These are phyloP conservation scores for Onthophagus taurus DNA, from an alignment of 1,140 invertebrate species.

Conservation along the genomic window DNA sequence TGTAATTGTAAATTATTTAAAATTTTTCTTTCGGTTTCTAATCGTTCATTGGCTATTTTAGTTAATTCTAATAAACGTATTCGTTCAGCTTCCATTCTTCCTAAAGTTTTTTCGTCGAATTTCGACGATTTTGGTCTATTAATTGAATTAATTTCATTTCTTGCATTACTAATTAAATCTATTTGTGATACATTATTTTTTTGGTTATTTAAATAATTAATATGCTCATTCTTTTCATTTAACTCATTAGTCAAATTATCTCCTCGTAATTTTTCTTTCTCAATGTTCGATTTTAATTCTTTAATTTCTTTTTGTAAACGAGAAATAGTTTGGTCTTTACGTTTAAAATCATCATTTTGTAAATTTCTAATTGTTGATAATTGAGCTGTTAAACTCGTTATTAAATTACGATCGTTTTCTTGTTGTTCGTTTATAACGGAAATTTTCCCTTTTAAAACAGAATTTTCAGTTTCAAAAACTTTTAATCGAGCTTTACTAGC, in stretches of 20 bases:
- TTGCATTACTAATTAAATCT: not conserved
- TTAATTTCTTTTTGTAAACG: constrained; percentile 19
- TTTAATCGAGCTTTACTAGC: constrained; percentile 44
- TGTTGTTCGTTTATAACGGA: constrained; percentile 13
- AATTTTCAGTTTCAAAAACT: constrained; percentile 46
- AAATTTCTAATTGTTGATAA: constrained; percentile 14
- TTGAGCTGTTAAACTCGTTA: constrained; percentile 43
- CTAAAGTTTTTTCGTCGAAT: constrained; percentile 2
- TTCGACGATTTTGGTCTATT: too few relatives aligned
- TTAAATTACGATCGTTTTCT: constrained; percentile 27
- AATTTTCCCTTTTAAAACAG: constrained; percentile 36
- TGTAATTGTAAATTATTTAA: constrained; percentile 22
- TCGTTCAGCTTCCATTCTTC: constrained; percentile 44
- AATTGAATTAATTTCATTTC: too few relatives aligned
- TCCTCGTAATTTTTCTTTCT: constrained; percentile 25
- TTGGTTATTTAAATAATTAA: too few relatives aligned
- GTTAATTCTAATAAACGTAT: constrained; percentile 43
- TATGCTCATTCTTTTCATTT: not conserved
- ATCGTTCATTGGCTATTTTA: constrained; percentile 39
- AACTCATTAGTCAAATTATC: not conserved
- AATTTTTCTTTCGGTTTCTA: constrained; percentile 42
- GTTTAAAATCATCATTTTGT: constrained; percentile 16
- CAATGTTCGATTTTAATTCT: constrained; percentile 12
- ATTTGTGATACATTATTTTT: constrained; percentile 2
- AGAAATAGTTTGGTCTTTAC: constrained; percentile 15